Evolutionary conservation across 1,140 invertebrate genomes (phyloP).

Genomic region (Pogonus chalceus): DNA sequence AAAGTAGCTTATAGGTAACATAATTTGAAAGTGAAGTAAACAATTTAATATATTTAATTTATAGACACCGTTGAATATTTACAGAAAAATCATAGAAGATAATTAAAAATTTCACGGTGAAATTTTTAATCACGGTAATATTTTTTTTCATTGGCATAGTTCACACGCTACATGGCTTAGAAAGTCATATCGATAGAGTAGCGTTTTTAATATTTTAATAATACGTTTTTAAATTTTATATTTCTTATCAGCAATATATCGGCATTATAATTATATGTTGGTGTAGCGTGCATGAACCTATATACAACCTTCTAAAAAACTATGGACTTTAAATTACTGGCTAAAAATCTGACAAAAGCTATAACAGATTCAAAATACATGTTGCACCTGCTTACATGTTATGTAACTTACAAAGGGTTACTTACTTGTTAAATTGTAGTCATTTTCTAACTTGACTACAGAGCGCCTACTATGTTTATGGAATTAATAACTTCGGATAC

Average conservation of each 20-base stretch:
- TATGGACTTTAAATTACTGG: background rate
- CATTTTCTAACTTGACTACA: too few species aligned
- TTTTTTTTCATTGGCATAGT: background rate
- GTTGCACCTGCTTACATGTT: too few species aligned
- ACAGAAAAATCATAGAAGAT: background rate
- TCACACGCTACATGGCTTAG: background rate
- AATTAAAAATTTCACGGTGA: background rate
- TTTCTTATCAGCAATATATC: background rate
- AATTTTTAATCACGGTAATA: background rate
- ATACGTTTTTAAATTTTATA: background rate
- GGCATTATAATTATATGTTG: background rate
- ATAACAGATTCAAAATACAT: too few species aligned
- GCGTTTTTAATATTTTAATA: background rate
- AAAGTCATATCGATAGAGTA: background rate
- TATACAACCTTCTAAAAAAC: background rate
- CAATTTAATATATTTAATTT: too few species aligned
- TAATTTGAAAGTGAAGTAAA: too few species aligned
- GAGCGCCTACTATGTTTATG: too few species aligned
- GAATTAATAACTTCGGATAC: too few species aligned
- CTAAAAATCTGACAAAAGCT: too few species aligned
- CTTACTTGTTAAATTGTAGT: too few species aligned
- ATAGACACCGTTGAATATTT: too few species aligned
- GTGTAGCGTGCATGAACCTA: background rate
- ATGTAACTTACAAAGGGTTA: too few species aligned
- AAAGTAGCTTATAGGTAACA: too few species aligned